phyloP scores from a whole-genome alignment of 1,140 invertebrate genomes.

The Anastatus disparis region DNA sequence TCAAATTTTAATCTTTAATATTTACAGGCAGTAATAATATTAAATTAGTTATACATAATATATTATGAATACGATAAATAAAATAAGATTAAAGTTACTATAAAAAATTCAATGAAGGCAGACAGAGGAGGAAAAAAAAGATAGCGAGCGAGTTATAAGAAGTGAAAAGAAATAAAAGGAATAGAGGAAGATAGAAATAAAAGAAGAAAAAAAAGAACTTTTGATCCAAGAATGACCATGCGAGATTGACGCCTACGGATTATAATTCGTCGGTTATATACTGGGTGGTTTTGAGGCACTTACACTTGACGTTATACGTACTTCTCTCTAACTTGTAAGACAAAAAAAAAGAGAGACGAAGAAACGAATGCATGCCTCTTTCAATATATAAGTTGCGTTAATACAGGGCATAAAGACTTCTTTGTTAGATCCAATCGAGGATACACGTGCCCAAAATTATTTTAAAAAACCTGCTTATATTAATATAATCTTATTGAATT shows the following conservation, averaged over 20 bases:
- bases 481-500: not conserved
- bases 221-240: slow-evolving; percentile 29
- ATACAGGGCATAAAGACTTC: slow-evolving; percentile 6
- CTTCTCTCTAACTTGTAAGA: not conserved
- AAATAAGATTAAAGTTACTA: no score
- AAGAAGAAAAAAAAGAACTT: not conserved
- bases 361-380: no score
- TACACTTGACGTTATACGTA: slow-evolving; percentile 15
- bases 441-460: not conserved
- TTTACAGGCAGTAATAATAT: no score
- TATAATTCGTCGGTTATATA: slow-evolving; percentile 30
- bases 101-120: no score
- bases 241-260: slow-evolving; percentile 27
- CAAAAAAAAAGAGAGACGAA: not conserved
- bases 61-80: no score
- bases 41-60: no score
- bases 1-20: no score
- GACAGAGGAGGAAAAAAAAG: no score
- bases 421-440: not conserved
- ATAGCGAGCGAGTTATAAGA: not conserved
- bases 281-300: slow-evolving; percentile 20
- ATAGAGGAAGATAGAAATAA: not conserved
- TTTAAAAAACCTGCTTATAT: not conserved
- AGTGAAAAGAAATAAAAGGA: not conserved
- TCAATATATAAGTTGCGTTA: slow-evolving; percentile 11